Base-by-base conservation (phyloP, 2,797 vertebrate genomes). In the Pseudomugil gertrudae region DNA sequence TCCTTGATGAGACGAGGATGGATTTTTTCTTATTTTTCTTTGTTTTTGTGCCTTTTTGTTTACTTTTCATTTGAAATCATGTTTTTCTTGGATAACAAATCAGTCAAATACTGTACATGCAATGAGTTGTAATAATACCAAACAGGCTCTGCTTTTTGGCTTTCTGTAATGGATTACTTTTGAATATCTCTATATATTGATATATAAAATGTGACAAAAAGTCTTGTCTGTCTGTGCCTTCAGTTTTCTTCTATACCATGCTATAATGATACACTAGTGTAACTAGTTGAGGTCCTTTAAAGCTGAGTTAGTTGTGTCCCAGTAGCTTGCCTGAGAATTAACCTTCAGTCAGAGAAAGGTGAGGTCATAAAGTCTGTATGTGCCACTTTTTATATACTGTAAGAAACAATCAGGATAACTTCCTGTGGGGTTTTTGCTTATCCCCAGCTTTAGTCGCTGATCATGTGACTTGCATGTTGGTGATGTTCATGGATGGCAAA, bases 171-270 rank as follows among this genome's bases (percentile, higher is more conserved):
- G 74, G 72, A 86, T 85, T 87, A 87, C 82, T 90, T 92, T 91
- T 85, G 75, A 88, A 93, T 90, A 91, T 93, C 86, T 91, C 88
- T 93, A 87, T 93, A 92, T 91, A 93, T 94, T 93, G 89, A 70
- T 92, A 93, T 89, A 93, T 93, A 93, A 94, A 94, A 88, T 83
- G 40, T 48, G 70, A 82, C 52, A 69, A 69, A 85, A 91, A 27
- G 6, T 74, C 50, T 50, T 58, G n/a, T n/a, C 17, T 2, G 5
- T 48, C 66, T 74, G 45, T 86, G 54, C 7, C 29, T 70, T 68
- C 78, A 4, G 10, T 80, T 75, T 69, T 21, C 3, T 55, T 51
- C 33, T 51, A 15, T 17, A 30, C 21, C 7, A 4, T 19, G 9
- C 38, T 29, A 26, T 24, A 14, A 24, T 13, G 23, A 10, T 9